Evolutionary conservation across 1,140 invertebrate species (phyloP), one percentile per base, ranked within the genome.

Genomic region (Zaprionus lachaisei): DNA sequence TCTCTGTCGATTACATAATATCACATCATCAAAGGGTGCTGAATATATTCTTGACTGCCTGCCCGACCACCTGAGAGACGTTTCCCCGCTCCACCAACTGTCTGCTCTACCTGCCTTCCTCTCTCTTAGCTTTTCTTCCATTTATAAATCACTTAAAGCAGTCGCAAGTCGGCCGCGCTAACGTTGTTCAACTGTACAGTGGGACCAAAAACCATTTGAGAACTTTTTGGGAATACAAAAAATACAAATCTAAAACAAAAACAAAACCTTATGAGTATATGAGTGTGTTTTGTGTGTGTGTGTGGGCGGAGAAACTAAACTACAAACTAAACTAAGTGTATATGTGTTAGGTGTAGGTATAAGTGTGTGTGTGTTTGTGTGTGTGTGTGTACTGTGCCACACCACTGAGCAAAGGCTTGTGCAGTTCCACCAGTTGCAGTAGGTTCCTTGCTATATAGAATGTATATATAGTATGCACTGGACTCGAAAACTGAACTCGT

Each of bases 391-490:
- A 54, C 49, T 64, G 49, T 61, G 64, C 17, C 75, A 44, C 70
- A 82, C 76, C 82, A 85, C 82, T 85, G 83, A 84, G 83, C 75
- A 79, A 84, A 84, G 28, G 49, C 24, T 38, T 38, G 56, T 22
- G 20, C 11, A 17, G 31, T 15, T 34, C 34, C 34, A 41, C 24
- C 71, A 68, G 34, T 26, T 41, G 63, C 56, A n/a, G 7, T 22
- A 72, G 28, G 28, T 61, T 41, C 47, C 47, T 55, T 68, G 62
- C 70, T 49, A 14, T 38, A 49, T 17, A 47, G 41, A n/a, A 11
- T 47, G 6, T 6, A 15, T n/a, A 15, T n/a, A 34, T 58, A 61
- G 47, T 14, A 62, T 41, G 26, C 60, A 64, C 61, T 72, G 69
- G 54, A 41, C 49, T 22, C 12, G 31, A 24, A 7, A 24, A 54